Evolutionary conservation across 2,797 vertebrate species (phyloP).

Genomic region (Synanceia verrucosa): DNA sequence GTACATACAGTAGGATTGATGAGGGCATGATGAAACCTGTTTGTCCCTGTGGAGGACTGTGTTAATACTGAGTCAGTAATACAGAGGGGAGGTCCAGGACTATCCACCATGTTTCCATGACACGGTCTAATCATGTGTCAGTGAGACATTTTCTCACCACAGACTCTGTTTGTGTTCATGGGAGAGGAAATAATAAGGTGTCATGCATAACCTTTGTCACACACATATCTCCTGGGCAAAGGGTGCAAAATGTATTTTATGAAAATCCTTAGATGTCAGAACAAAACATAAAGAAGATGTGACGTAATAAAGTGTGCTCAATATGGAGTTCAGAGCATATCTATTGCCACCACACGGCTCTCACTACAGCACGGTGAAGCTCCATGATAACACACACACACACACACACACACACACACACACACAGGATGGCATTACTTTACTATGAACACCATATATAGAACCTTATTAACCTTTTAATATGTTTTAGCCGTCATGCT

Average conservation of each 20-base stretch:
- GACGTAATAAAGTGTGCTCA: neutral
- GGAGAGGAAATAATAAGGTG: conserved; percentile 40
- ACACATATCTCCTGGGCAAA: neutral
- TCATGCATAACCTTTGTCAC: neutral
- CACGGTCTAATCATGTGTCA: conserved; percentile 36
- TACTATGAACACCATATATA: neutral
- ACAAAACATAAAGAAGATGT: neutral
- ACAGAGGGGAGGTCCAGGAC: conserved; percentile 7
- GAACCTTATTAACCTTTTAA: neutral
- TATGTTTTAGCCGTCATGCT: neutral
- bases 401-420: neutral
- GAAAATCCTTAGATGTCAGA: neutral
- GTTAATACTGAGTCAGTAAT: neutral
- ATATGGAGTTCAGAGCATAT: neutral
- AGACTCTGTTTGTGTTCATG: conserved; percentile 39
- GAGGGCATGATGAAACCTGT: conserved; percentile 33
- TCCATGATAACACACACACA: neutral
- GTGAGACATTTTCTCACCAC: conserved; percentile 50
- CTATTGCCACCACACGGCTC: neutral
- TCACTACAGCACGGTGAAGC: neutral
- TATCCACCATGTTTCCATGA: conserved; percentile 36
- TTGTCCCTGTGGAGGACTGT: conserved; percentile 13
- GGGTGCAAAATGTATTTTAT: neutral
- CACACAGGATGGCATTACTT: neutral
- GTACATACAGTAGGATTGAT: neutral